phyloP scores from a whole-genome alignment of 1,140 invertebrate genomes.

The Notospermus geniculatus region DNA sequence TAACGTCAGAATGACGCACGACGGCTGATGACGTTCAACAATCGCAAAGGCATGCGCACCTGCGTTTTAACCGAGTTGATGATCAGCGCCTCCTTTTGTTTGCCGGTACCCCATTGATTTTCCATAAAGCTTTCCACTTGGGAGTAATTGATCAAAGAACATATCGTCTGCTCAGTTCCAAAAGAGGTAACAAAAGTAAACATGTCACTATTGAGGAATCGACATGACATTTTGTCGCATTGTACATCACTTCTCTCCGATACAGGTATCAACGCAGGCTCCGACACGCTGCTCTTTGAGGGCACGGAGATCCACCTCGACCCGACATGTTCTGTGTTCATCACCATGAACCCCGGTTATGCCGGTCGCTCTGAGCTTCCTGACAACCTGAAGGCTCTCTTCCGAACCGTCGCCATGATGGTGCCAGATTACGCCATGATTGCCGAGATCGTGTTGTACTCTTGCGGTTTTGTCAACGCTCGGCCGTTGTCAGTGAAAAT shows the following conservation, averaged over 20 bases:
- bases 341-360: conserved; percentile 94
- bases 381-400: conserved; percentile 93
- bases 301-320: conserved; percentile 83
- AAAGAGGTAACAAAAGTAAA: too few relatives aligned
- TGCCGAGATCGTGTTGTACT: conserved; percentile 90
- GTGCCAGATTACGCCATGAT: conserved; percentile 94
- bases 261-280: conserved; percentile 78
- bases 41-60: too few relatives aligned
- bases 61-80: too few relatives aligned
- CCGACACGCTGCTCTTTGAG: conserved; percentile 78
- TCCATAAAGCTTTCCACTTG: too few relatives aligned
- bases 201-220: not conserved
- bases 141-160: too few relatives aligned
- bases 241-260: not conserved
- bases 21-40: too few relatives aligned
- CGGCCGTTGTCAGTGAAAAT: conserved; percentile 89
- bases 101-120: too few relatives aligned
- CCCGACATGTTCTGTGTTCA: conserved; percentile 90
- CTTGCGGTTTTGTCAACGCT: conserved; percentile 88
- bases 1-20: too few relatives aligned
- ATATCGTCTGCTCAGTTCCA: not conserved
- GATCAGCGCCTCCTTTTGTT: too few relatives aligned
- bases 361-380: conserved; percentile 87
- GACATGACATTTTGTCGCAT: not conserved
- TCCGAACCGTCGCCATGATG: conserved; percentile 97